Evolutionary conservation across 2,113 vertebrate species (phyloP), one percentile per base, ranked within the genome.

Genomic region (Sander vitreus): DNA sequence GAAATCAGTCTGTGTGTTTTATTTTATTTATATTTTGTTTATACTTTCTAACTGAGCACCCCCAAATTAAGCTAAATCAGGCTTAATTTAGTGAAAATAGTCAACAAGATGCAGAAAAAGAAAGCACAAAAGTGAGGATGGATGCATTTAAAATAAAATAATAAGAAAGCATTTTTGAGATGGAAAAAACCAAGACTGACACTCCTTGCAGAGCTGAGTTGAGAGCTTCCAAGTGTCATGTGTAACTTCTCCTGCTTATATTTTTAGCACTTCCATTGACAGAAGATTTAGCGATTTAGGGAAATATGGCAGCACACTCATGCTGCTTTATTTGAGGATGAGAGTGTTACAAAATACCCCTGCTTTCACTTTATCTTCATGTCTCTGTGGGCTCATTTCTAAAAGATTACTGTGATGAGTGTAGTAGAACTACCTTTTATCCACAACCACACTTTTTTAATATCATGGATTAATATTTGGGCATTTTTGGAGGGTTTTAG

Each of bases 391-490:
- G 54, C 53, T 76, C 43, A n/a, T 71, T 84, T 63, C 76, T 81
- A 16, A 75, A 73, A 58, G 63, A 88, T 81, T 62, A 66, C 36
- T 27, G 60, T 21, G 27, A 33, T 16, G 33, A 43, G n/a, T 43
- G 53, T 19, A 53, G 25, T 47, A 59, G 58, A 78, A 74, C 80
- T 21, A 51, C 60, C 63, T 66, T 27, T 47, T 15, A 68, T 84
- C 71, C 74, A 76, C 54, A 58, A 18, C 48, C n/a, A 65, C 5
- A 65, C 21, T 58, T 78, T 69, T 80, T 54, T 47, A 54, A 60
- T 80, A 23, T 80, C n/a, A 75, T 69, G 84, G 80, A 84, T 89
- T 86, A 71, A 83, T 80, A 78, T 85, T 82, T 73, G 30, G 57
- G 21, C 39, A n/a, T 70, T 81, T 84, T 80, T 9, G 0, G 2